These are phyloP conservation scores for Catotricha subobsoleta DNA, from an alignment of 2,888 invertebrate species.

Conservation along the genomic window DNA sequence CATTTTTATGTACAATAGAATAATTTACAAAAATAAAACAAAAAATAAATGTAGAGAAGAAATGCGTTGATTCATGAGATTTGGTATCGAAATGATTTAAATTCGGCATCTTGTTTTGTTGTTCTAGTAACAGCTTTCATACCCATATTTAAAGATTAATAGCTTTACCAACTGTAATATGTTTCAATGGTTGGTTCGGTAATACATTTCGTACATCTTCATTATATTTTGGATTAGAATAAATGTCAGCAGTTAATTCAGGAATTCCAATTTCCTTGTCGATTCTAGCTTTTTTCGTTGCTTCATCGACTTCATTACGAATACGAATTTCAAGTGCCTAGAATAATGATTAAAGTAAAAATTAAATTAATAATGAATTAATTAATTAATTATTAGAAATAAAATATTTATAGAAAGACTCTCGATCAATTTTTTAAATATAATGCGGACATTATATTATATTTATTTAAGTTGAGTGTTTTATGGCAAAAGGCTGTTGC, in stretches of 20 bases:
- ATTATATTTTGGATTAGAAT: slow-evolving; percentile 29
- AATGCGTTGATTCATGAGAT: too few species aligned
- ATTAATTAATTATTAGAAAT: background rate
- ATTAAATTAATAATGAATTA: background rate
- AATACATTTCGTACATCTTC: slow-evolving; percentile 39
- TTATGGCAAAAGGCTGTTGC: too few species aligned
- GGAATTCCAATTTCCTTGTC: slow-evolving; percentile 54
- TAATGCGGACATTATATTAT: too few species aligned
- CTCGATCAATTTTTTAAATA: too few species aligned
- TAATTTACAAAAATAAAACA: too few species aligned
- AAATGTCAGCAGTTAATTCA: slow-evolving; percentile 58
- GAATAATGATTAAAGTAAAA: slow-evolving; percentile 6
- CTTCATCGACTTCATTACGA: slow-evolving; percentile 62
- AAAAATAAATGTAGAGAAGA: too few species aligned
- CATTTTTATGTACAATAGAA: too few species aligned
- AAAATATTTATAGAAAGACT: background rate
- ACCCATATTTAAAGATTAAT: slow-evolving; percentile 11
- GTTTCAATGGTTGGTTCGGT: slow-evolving; percentile 8
- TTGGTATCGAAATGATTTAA: too few species aligned
- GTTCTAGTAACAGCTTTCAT: background rate
- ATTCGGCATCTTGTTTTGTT: too few species aligned
- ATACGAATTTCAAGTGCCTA: slow-evolving; percentile 65
- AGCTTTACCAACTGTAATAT: slow-evolving; percentile 9
- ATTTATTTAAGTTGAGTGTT: too few species aligned
- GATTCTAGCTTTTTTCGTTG: slow-evolving; percentile 46